Evolutionary conservation across 2,888 invertebrate species (phyloP).

Genomic region (Tortricodes alternella): DNA sequence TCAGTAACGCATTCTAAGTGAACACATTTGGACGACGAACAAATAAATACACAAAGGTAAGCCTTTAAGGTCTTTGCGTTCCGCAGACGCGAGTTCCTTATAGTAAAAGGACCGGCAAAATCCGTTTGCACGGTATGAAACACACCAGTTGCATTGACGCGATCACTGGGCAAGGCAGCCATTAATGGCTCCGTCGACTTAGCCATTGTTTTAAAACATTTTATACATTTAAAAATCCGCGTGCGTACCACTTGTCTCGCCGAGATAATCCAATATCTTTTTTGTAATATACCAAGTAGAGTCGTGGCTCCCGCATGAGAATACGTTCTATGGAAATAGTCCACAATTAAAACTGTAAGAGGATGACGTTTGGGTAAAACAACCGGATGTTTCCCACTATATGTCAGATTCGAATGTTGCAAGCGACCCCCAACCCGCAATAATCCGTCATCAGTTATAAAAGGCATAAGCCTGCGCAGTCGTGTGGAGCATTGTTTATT

Average conservation of each 20-base stretch:
- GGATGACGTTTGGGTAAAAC: not conserved
- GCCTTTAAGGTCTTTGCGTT: not conserved
- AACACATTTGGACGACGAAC: not conserved
- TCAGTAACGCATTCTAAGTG: not conserved
- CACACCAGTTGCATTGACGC: constrained; percentile 1
- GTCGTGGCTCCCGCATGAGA: not conserved
- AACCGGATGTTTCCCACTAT: not conserved
- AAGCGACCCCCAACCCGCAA: not conserved
- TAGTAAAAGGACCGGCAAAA: constrained; percentile 4
- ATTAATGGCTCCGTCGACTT: not conserved
- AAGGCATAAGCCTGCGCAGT: not conserved
- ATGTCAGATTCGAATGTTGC: not conserved
- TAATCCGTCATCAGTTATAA: not conserved
- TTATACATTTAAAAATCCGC: not conserved
- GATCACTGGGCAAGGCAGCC: not conserved
- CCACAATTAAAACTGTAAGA: not conserved
- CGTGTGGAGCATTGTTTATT: not conserved
- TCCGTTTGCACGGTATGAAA: constrained; percentile 16
- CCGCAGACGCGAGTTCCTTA: not conserved
- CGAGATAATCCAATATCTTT: not conserved
- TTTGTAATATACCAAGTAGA: not conserved
- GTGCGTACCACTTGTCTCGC: not conserved
- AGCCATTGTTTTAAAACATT: not conserved
- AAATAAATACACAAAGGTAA: constrained; percentile 7
- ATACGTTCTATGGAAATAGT: not conserved